phyloP scores from a whole-genome alignment of 2,113 vertebrate species.

The Lota lota region DNA sequence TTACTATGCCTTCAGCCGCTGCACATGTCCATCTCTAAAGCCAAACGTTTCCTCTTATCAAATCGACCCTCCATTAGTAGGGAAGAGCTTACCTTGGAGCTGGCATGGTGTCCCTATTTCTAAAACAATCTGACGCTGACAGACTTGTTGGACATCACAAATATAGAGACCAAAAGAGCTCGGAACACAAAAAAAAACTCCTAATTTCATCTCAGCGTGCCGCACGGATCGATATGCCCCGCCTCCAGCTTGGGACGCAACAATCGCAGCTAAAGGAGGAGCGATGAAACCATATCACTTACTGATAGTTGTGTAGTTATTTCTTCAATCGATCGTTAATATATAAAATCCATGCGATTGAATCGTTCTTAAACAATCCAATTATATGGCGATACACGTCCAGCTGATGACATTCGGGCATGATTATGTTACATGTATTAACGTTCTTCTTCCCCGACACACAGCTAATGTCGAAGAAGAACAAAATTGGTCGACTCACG shows the following conservation, averaged over 20 bases:
- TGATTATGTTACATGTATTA: no score
- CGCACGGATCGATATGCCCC: conserved; percentile 41
- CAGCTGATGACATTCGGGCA: no score
- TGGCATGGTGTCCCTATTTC: conserved; percentile 53
- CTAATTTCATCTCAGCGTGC: conserved; percentile 45
- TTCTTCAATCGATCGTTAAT: not conserved
- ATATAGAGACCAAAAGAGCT: conserved; percentile 34
- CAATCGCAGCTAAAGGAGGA: conserved; percentile 40
- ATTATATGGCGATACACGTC: no score
- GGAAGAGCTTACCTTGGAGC: conserved; percentile 57
- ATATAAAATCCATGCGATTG: no score
- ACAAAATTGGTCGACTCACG: no score
- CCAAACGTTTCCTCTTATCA: not conserved
- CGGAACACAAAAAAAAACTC: conserved; percentile 27
- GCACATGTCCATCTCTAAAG: not conserved
- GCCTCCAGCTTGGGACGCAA: conserved; percentile 28
- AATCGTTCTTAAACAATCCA: no score
- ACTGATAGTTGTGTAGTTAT: no score
- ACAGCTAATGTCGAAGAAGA: no score
- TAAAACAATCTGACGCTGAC: conserved; percentile 12
- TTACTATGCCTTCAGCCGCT: not conserved
- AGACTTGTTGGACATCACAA: conserved; percentile 58
- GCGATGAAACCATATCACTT: not conserved
- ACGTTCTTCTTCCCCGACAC: no score
- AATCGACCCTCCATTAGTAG: not conserved